phyloP scores from a whole-genome alignment of 2,113 vertebrate genomes.

The Crotophaga sulcirostris region DNA sequence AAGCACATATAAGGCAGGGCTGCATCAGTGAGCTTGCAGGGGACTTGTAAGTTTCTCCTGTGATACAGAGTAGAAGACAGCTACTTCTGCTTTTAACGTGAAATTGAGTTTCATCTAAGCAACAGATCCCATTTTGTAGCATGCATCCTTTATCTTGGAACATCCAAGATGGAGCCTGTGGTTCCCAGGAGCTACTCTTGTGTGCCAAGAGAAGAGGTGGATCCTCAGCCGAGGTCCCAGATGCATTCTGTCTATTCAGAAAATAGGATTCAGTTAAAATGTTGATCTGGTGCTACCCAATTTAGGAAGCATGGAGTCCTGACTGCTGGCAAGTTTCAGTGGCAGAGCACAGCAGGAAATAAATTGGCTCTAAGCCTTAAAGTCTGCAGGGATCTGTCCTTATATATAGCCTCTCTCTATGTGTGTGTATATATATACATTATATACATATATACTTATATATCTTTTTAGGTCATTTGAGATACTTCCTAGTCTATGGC shows the following conservation, averaged over 20 bases:
- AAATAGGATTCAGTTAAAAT: neutral
- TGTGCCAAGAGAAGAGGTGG: neutral
- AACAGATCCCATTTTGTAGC: neutral
- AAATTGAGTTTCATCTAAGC: neutral
- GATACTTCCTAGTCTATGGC: neutral
- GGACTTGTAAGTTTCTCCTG: neutral
- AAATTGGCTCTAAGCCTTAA: neutral
- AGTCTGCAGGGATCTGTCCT: conserved; percentile 7
- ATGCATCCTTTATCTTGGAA: neutral
- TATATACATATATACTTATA: neutral
- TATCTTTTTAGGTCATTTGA: neutral
- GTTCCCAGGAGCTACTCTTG: neutral
- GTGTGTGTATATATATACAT: neutral
- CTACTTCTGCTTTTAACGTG: neutral
- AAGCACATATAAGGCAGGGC: neutral
- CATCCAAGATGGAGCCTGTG: neutral
- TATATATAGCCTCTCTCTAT: neutral
- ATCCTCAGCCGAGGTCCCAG: conserved; percentile 1
- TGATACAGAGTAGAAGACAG: neutral
- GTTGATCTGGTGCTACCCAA: neutral
- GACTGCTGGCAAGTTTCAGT: neutral
- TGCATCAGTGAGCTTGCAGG: neutral
- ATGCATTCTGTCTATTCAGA: neutral
- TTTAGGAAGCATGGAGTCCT: conserved; percentile 31
- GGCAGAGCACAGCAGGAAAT: conserved; percentile 20